These are phyloP conservation scores for Streptopelia turtur DNA, from an alignment of 2,797 vertebrate genomes.

Conservation along the genomic window DNA sequence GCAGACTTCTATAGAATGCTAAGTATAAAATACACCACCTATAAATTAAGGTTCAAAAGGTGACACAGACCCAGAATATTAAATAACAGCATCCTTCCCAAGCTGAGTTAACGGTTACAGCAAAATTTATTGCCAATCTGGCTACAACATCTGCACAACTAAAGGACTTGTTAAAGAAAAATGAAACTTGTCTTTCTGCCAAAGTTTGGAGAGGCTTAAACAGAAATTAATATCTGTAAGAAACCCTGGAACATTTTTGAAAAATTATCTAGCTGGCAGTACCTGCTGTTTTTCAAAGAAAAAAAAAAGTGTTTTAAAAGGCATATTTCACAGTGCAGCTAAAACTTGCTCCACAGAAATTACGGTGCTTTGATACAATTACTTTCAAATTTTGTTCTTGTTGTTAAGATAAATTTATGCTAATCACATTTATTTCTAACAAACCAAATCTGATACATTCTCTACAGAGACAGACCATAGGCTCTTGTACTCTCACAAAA, in stretches of 20 bases:
- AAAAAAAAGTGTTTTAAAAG: not conserved
- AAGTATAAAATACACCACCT: constrained; percentile 23
- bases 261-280: constrained; percentile 9
- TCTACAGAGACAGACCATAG: not conserved
- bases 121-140: constrained; percentile 74
- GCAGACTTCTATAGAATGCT: not conserved
- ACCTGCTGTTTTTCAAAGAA: constrained; percentile 19
- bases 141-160: constrained; percentile 67
- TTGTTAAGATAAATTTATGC: constrained; percentile 25
- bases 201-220: constrained; percentile 60
- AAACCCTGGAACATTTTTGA: constrained; percentile 29
- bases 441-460: not conserved
- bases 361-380: not conserved
- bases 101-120: constrained; percentile 64
- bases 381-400: not conserved
- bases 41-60: constrained; percentile 61
- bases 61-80: constrained; percentile 54
- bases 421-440: not conserved
- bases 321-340: constrained; percentile 5
- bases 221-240: constrained; percentile 44
- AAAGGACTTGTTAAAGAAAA: constrained; percentile 68
- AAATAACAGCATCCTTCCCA: constrained; percentile 56
- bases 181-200: constrained; percentile 53
- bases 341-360: constrained; percentile 6
- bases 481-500: not conserved